phyloP scores from a whole-genome alignment of 2,797 vertebrate species.

The Geotrypetes seraphini region DNA sequence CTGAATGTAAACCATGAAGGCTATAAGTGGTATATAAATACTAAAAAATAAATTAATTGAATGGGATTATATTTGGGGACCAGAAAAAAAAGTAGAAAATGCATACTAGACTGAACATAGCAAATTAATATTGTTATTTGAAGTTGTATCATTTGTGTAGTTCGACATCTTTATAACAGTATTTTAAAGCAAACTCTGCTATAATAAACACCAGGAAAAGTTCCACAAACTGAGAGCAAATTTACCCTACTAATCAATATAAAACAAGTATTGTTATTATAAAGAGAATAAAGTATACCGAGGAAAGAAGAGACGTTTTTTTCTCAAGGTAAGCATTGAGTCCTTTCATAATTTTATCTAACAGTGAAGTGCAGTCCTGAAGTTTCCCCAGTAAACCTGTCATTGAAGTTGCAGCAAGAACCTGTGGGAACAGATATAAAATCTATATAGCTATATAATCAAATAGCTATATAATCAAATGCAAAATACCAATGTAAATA shows the following conservation, averaged over 20 bases:
- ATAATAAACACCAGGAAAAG: not conserved
- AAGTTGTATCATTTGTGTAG: too few relatives aligned
- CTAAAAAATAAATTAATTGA: too few relatives aligned
- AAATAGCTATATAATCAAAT: too few relatives aligned
- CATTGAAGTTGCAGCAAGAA: constrained; percentile 79
- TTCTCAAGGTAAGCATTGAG: constrained; percentile 91
- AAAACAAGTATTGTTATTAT: not conserved
- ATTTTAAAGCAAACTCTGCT: too few relatives aligned
- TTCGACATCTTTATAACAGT: too few relatives aligned
- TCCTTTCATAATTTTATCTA: constrained; percentile 92
- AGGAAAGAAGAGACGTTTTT: constrained; percentile 90
- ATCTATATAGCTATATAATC: not conserved
- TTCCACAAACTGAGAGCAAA: not conserved
- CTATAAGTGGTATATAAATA: too few relatives aligned
- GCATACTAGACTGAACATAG: too few relatives aligned
- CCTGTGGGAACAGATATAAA: constrained; percentile 40
- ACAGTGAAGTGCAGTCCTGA: constrained; percentile 66
- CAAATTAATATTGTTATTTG: too few relatives aligned
- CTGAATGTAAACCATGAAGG: too few relatives aligned
- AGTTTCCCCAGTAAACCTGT: constrained; percentile 78
- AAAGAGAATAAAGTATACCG: constrained; percentile 51
- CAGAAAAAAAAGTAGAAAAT: too few relatives aligned
- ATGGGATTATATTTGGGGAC: too few relatives aligned
- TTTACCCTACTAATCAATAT: not conserved
- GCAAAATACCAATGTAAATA: not conserved